These are phyloP conservation scores for Mionectes macconnelli DNA, from an alignment of 2,113 vertebrate species.

Conservation along the genomic window DNA sequence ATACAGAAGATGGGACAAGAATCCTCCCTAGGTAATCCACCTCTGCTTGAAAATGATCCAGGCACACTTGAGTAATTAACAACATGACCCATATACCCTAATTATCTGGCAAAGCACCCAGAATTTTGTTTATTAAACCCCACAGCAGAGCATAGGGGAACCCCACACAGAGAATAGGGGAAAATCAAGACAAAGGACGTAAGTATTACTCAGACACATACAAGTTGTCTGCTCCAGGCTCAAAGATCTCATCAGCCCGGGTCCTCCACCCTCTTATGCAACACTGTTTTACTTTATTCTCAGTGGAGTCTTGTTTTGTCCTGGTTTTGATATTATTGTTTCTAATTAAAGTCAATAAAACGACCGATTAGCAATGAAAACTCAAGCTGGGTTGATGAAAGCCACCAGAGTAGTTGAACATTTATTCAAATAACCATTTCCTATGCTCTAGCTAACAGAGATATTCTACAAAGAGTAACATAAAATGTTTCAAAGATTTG, in stretches of 20 bases:
- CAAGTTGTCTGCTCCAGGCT: not conserved
- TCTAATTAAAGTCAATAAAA: constrained; percentile 24
- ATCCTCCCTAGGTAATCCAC: not conserved
- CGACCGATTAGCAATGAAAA: not conserved
- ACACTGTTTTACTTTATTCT: not conserved
- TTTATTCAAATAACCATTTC: not conserved
- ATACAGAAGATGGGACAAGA: not conserved
- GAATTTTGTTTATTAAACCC: not conserved
- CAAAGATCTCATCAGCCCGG: not conserved
- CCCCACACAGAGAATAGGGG: not conserved
- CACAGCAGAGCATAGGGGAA: not conserved
- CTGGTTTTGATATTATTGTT: not conserved
- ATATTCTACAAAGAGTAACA: not conserved
- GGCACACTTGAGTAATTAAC: not conserved
- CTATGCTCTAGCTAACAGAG: not conserved
- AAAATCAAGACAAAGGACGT: not conserved
- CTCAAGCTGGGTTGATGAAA: constrained; percentile 22
- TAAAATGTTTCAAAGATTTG: not conserved
- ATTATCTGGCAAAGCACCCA: not conserved
- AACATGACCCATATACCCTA: not conserved
- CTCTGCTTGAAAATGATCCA: not conserved
- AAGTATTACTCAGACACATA: not conserved
- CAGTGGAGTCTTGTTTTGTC: not conserved
- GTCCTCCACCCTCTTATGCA: not conserved
- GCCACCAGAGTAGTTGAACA: not conserved